Base-by-base conservation (phyloP, 2,888 invertebrate genomes). In the Athalia rosae region DNA sequence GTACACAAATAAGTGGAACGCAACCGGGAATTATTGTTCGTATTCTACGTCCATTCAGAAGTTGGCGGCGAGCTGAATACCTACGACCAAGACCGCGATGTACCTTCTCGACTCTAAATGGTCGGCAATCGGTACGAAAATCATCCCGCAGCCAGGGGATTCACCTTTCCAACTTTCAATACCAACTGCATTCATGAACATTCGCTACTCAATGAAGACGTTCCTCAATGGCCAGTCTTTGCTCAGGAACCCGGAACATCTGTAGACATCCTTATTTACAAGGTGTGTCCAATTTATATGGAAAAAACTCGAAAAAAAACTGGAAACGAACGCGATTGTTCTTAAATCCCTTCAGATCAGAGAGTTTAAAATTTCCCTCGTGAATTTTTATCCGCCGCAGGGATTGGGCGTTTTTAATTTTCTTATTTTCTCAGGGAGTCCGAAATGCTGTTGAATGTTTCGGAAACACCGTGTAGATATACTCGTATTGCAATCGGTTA, bases 61-160 rank as follows among this genome's bases (percentile, higher is more conserved):
- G 50, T 67, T 67, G 67, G 41, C 53, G 67, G 67, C 50, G 67
- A 67, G 67, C 50, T 50, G 67, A 67, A 67, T 67, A 53, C 67
- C 67, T 53, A 50, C 53, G 43, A 53, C 28, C 28, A 28, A 28
- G 15, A 67, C 67, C 50, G 8, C 28, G 67, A 67, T 67, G 2
- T 28, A 64, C 64, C 47, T 64, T 50, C 50, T 67, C 67, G 67
- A 53, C 67, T 67, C 67, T 48, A 67, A 48, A 53, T 67, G 41
- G 50, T 41, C 50, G 67, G 41, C 67, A 28, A 67, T 48, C 47
- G n/a, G 47, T 47, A 64, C 13, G 4, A 13, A 7, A 62, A 4
- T 41, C 5, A 15, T 53, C 50, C 9, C 11, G 67, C 53, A 4
- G 67, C 41, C 67, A 28, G 28, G 53, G 50, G 53, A 67, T 50